phyloP scores from a whole-genome alignment of 2,797 vertebrate genomes.

The Dicrostonyx torquatus region DNA sequence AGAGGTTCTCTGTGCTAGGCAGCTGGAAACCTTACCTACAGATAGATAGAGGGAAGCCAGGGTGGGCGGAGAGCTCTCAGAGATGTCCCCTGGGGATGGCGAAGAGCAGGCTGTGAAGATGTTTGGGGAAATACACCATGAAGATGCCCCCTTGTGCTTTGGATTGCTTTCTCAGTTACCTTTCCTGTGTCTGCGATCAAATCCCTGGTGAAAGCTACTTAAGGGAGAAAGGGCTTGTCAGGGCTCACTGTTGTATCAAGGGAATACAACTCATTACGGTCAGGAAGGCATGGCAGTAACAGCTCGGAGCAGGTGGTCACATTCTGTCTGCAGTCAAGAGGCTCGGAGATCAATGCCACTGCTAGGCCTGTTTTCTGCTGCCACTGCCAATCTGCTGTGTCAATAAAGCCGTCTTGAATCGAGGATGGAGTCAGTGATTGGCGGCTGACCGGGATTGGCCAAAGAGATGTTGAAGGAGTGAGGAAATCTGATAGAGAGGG shows the following conservation, averaged over 20 bases:
- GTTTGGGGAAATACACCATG: neutral
- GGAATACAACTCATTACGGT: neutral
- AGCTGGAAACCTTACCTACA: neutral
- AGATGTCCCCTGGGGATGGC: neutral
- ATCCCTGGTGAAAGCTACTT: neutral
- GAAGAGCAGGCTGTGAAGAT: neutral
- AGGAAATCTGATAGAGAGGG: neutral
- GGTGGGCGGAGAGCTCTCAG: neutral
- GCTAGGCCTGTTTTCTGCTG: too few relatives aligned
- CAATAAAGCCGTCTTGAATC: neutral
- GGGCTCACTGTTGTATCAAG: neutral
- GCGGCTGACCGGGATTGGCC: neutral
- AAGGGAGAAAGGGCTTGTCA: neutral
- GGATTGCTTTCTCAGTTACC: neutral
- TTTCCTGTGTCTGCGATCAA: neutral
- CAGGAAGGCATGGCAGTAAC: neutral
- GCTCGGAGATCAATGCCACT: neutral
- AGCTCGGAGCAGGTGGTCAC: neutral
- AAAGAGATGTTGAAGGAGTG: neutral
- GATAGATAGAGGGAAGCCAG: neutral
- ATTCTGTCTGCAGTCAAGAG: neutral
- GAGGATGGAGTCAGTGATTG: neutral
- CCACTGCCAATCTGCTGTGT: neutral
- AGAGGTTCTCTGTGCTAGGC: neutral
- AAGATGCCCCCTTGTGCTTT: neutral